A percentile compares a stretch with the other conserved stretches of the same genome.
These are phyloP conservation scores for Pollenia labialis DNA, from an alignment of 2,888 invertebrate genomes.

Conservation along the genomic window DNA sequence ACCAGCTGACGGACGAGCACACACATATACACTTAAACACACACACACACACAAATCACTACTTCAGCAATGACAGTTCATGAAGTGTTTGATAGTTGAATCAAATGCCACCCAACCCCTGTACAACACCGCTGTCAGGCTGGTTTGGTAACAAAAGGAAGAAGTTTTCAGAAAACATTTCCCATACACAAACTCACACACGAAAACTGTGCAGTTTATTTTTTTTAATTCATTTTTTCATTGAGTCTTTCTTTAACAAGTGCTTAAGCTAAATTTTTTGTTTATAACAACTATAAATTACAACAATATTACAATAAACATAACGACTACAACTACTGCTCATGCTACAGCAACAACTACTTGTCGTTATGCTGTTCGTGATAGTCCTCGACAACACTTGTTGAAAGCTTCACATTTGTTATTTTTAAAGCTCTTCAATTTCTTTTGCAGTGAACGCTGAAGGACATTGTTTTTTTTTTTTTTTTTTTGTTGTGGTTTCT, in stretches of 20 bases:
- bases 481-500: not conserved
- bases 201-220: not conserved
- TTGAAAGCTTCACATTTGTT: constrained; percentile 73
- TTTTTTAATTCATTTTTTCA: constrained; percentile 11
- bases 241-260: not conserved
- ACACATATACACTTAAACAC: constrained; percentile 12
- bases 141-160: not conserved
- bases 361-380: constrained; percentile 65
- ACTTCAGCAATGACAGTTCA: constrained; percentile 63
- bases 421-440: constrained; percentile 71
- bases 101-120: constrained; percentile 9
- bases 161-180: constrained; percentile 43
- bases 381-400: constrained; percentile 72
- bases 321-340: constrained; percentile 30
- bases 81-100: constrained; percentile 64
- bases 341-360: constrained; percentile 36
- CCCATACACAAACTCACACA: not conserved
- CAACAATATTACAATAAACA: constrained; percentile 56
- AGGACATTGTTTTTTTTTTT: constrained; percentile 7
- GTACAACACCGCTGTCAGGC: not conserved
- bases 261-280: not conserved
- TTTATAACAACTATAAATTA: constrained; percentile 58
- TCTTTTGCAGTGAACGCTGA: constrained; percentile 45
- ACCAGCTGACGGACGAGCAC: constrained; percentile 72
- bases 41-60: constrained; percentile 20